phyloP scores from a whole-genome alignment of 2,797 vertebrate species.

The Fringilla coelebs region DNA sequence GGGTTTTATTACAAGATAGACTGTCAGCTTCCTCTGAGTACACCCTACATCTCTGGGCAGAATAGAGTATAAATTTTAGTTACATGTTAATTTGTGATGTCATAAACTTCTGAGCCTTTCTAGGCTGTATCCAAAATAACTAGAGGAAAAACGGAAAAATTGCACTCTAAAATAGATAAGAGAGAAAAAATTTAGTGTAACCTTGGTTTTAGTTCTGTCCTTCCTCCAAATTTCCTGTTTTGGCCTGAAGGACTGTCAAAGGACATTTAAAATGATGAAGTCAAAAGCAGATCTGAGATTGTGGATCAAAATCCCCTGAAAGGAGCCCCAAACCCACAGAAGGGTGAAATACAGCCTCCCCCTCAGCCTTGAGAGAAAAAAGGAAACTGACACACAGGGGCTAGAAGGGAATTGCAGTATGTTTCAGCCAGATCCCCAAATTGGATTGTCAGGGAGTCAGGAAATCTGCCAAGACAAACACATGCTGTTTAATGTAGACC shows the following conservation, averaged over 20 bases:
- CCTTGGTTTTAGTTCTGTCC: not conserved
- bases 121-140: not conserved
- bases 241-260: not conserved
- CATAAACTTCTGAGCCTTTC: not conserved
- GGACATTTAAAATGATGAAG: not conserved
- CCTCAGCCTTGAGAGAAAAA: not conserved
- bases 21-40: not conserved
- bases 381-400: not conserved
- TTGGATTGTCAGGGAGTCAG: conserved; percentile 12
- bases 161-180: not conserved
- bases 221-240: not conserved
- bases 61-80: not conserved
- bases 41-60: not conserved
- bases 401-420: not conserved
- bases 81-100: not conserved
- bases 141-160: not conserved
- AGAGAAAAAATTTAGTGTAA: not conserved
- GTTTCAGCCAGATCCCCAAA: not conserved
- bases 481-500: conserved; percentile 12
- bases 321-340: not conserved
- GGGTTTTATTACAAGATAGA: not conserved
- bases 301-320: not conserved
- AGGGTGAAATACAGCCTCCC: not conserved
- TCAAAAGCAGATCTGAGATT: not conserved
- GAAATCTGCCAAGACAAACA: conserved; percentile 46